These are phyloP conservation scores for Anoura caudifer DNA, from an alignment of 2,113 vertebrate species.

Conservation along the genomic window DNA sequence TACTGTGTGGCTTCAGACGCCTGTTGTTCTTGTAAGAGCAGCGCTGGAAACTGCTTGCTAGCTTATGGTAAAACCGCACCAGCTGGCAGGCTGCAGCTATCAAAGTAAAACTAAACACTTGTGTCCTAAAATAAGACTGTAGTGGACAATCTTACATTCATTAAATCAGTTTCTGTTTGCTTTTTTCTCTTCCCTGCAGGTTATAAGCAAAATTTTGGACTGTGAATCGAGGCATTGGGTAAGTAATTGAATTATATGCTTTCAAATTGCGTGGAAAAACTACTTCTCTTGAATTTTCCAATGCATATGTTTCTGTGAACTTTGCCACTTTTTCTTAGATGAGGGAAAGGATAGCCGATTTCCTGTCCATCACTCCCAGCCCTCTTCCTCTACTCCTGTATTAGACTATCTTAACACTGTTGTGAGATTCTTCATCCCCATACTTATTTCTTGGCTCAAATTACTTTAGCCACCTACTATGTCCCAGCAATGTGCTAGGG, in stretches of 20 bases:
- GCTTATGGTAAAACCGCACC: constrained; percentile 76
- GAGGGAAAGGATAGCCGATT: neutral
- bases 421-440: neutral
- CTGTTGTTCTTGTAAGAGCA: constrained; percentile 76
- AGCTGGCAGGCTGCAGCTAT: constrained; percentile 75
- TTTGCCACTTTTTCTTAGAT: neutral
- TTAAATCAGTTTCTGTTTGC: constrained; percentile 70
- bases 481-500: neutral
- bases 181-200: constrained; percentile 78
- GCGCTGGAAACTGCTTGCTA: constrained; percentile 76
- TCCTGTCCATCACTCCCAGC: neutral
- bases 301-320: neutral
- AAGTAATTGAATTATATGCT: constrained; percentile 75
- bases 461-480: neutral
- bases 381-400: no score
- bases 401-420: neutral
- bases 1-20: constrained; percentile 68
- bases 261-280: constrained; percentile 49
- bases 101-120: constrained; percentile 64
- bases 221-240: constrained; percentile 85
- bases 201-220: constrained; percentile 82
- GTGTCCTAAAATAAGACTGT: constrained; percentile 65
- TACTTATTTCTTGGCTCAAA: neutral
- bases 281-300: constrained; percentile 38
- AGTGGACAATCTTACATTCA: constrained; percentile 63